These are phyloP conservation scores for Drosophila antonietae DNA, from an alignment of 2,888 invertebrate genomes.

Conservation along the genomic window DNA sequence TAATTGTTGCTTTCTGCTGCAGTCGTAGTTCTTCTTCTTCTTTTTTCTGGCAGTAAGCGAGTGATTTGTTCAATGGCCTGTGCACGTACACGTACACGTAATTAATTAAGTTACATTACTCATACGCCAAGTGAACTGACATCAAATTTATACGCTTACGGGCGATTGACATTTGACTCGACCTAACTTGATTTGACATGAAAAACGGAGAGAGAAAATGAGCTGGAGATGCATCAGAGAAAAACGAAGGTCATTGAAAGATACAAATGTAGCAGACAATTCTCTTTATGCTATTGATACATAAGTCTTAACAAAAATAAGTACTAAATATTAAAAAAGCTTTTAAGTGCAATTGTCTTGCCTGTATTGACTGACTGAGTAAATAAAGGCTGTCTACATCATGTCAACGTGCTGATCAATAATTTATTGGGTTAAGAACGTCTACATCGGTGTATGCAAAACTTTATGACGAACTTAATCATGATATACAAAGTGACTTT, in stretches of 20 bases:
- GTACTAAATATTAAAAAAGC: slow-evolving; percentile 3
- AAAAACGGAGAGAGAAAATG: not conserved
- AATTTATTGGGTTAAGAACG: not conserved
- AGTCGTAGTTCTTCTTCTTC: slow-evolving; percentile 6
- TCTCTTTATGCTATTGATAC: not conserved
- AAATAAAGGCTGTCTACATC: slow-evolving; percentile 1
- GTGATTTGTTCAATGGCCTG: slow-evolving; percentile 28
- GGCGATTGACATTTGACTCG: slow-evolving; percentile 41
- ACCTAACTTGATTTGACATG: slow-evolving; percentile 31
- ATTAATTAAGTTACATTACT: slow-evolving; percentile 63
- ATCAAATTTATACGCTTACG: slow-evolving; percentile 28
- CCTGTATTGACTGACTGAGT: not conserved
- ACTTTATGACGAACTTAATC: not conserved
- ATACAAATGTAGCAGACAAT: not conserved
- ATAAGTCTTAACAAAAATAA: not conserved
- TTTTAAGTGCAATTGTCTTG: not conserved
- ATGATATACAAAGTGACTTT: not conserved
- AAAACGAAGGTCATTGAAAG: not conserved
- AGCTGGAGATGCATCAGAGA: not conserved
- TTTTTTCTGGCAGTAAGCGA: not conserved
- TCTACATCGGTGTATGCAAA: not conserved
- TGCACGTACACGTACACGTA: slow-evolving; percentile 60
- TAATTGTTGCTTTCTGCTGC: slow-evolving; percentile 9
- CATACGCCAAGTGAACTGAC: slow-evolving; percentile 39
- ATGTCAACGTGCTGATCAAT: slow-evolving; percentile 1